phyloP scores from a whole-genome alignment of 2,113 vertebrate species.

The Phalacrocorax aristotelis region DNA sequence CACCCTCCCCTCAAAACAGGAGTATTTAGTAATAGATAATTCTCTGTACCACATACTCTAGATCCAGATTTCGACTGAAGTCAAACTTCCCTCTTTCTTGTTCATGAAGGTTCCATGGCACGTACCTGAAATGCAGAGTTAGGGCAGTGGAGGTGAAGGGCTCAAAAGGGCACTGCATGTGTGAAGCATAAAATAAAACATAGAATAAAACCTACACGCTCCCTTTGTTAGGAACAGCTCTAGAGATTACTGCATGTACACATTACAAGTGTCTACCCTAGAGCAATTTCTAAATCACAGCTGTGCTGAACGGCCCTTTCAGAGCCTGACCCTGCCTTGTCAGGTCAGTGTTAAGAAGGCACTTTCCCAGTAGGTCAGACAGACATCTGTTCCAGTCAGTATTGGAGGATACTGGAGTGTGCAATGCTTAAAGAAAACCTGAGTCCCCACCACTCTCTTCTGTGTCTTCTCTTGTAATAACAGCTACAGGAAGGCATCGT shows the following conservation, averaged over 20 bases:
- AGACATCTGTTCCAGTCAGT: background rate
- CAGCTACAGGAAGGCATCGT: background rate
- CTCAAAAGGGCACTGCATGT: background rate
- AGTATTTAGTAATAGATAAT: background rate
- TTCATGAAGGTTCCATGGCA: slow-evolving; percentile 93
- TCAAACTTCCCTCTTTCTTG: slow-evolving; percentile 82
- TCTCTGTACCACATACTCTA: slow-evolving; percentile 78
- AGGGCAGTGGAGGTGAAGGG: background rate
- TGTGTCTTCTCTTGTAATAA: background rate
- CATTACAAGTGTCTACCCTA: background rate
- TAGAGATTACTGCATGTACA: too few relatives aligned
- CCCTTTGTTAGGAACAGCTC: background rate
- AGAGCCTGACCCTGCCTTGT: background rate
- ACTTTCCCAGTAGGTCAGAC: background rate
- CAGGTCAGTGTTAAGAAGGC: background rate
- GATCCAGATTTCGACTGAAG: slow-evolving; percentile 86
- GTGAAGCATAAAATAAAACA: background rate
- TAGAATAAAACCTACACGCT: too few relatives aligned
- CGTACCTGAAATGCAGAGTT: slow-evolving; percentile 72
- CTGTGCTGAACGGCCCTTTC: rapidly evolving
- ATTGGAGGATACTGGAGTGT: background rate
- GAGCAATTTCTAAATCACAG: background rate
- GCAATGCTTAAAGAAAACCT: background rate
- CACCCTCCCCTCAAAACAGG: background rate
- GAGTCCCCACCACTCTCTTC: background rate